Evolutionary conservation across 2,113 vertebrate species (phyloP).

Genomic region (Emydocephalus ijimae): DNA sequence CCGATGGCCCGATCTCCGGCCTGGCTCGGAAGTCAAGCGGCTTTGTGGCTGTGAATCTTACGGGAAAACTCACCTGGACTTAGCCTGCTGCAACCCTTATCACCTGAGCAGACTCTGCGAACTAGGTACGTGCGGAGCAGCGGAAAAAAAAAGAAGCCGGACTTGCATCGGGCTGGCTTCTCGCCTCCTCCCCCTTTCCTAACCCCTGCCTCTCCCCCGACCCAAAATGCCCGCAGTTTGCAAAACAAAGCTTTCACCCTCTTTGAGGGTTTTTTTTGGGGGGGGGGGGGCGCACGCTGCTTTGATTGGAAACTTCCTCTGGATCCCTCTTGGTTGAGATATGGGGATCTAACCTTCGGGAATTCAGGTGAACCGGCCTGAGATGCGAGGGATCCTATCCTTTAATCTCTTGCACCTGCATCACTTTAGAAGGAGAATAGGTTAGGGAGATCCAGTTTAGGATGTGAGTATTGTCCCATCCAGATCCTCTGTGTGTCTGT

Average conservation of each 20-base stretch:
- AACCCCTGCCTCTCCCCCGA: neutral
- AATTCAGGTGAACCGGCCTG: neutral
- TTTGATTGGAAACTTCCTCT: neutral
- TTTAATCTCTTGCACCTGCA: neutral
- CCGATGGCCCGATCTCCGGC: slow-evolving; percentile 95
- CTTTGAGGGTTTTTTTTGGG: neutral
- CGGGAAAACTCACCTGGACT: slow-evolving; percentile 87
- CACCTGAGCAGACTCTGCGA: slow-evolving; percentile 97
- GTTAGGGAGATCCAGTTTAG: neutral
- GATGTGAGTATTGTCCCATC: neutral
- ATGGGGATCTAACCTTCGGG: neutral
- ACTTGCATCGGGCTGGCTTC: neutral
- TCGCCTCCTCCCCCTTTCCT: neutral
- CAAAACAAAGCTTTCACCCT: neutral
- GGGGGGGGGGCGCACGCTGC: neutral
- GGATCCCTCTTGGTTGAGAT: neutral
- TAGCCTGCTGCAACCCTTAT: slow-evolving; percentile 96
- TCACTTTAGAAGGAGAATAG: neutral
- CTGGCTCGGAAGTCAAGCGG: slow-evolving; percentile 92
- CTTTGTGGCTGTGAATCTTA: slow-evolving; percentile 94
- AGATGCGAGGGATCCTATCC: too few species aligned
- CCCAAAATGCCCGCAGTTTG: neutral
- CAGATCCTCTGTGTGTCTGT: neutral
- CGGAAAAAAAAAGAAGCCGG: neutral
- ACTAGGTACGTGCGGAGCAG: slow-evolving; percentile 77